A percentile compares a stretch with the other conserved stretches of the same genome.
These are phyloP conservation scores for Trinorchestia longiramus DNA, from an alignment of 1,140 invertebrate species.

Conservation along the genomic window DNA sequence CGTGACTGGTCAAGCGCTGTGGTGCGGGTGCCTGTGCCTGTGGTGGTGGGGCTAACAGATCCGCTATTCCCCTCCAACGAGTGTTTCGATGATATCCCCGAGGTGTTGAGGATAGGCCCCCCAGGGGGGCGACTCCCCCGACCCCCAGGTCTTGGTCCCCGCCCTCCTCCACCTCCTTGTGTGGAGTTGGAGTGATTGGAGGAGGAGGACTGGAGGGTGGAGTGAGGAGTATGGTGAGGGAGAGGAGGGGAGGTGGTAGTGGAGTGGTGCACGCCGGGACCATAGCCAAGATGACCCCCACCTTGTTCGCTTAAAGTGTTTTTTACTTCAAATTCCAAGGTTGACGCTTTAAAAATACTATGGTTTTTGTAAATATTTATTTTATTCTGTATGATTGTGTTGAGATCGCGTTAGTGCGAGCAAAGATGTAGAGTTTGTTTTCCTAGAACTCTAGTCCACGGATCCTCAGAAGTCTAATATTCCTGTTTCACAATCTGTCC, in stretches of 20 bases:
- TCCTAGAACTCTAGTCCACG: too few relatives aligned
- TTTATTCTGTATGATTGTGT: too few relatives aligned
- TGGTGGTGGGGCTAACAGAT: slow-evolving; percentile 62
- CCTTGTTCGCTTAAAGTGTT: too few relatives aligned
- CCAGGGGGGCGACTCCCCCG: slow-evolving; percentile 58
- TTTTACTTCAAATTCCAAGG: too few relatives aligned
- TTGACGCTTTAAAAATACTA: too few relatives aligned
- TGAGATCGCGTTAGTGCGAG: too few relatives aligned
- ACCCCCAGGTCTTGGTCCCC: slow-evolving; percentile 60
- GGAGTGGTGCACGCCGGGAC: neutral
- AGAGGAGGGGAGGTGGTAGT: neutral
- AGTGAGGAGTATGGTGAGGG: slow-evolving; percentile 1
- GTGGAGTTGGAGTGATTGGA: slow-evolving; percentile 49
- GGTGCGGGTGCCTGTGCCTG: slow-evolving; percentile 62
- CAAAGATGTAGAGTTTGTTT: too few relatives aligned
- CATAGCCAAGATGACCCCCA: too few relatives aligned
- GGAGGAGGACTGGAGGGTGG: slow-evolving; percentile 12
- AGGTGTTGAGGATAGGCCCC: slow-evolving; percentile 77
- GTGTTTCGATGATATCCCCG: slow-evolving; percentile 80
- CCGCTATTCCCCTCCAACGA: slow-evolving; percentile 72
- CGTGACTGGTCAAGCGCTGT: slow-evolving; percentile 67
- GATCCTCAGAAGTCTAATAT: too few relatives aligned
- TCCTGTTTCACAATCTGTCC: too few relatives aligned
- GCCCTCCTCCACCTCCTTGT: slow-evolving; percentile 65
- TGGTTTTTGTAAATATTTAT: too few relatives aligned